Percentiles rank a stretch among this genome's conserved stretches.
Conservation (phyloP, 2,888 invertebrate species). For the Steinernema scapterisci region DNA sequence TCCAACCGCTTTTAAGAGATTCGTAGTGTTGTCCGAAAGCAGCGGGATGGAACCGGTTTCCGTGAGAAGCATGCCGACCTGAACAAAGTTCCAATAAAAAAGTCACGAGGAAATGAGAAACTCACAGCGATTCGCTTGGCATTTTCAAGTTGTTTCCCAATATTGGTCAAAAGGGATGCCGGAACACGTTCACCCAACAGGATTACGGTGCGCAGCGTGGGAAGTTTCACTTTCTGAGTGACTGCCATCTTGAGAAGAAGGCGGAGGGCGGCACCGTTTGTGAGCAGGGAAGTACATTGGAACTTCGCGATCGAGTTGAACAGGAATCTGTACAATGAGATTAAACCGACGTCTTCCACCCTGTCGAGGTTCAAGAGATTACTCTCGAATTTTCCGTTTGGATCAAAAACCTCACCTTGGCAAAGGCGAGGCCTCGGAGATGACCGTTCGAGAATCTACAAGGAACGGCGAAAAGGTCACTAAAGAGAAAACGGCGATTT, state of each 20-base stretch:
- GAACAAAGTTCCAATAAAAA: conserved; percentile 12
- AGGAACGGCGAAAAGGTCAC: conserved; percentile 61
- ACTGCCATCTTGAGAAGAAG: conserved; percentile 57
- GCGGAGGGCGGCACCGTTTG: conserved; percentile 62
- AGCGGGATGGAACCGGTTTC: conserved; percentile 63
- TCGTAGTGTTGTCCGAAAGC: conserved; percentile 61
- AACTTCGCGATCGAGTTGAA: conserved; percentile 60
- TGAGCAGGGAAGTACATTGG: conserved; percentile 54
- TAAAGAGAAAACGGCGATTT: conserved; percentile 62
- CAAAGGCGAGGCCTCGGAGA: conserved; percentile 64
- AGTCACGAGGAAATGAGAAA: not conserved
- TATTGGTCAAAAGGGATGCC: conserved; percentile 54
- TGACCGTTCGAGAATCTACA: conserved; percentile 49
- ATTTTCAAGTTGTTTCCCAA: conserved; percentile 57
- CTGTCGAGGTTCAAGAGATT: no score
- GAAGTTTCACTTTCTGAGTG: conserved; percentile 52
- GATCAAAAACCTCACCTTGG: no score
- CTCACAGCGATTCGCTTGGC: conserved; percentile 60
- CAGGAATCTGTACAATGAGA: no score
- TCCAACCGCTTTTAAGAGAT: conserved; percentile 57
- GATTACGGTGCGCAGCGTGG: conserved; percentile 57
- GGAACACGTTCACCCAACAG: conserved; percentile 61
- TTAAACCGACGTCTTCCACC: no score
- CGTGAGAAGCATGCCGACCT: conserved; percentile 64
- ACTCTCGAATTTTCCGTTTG: no score